A percentile compares a stretch with the other conserved stretches of the same genome.
phyloP scores from a whole-genome alignment of 2,888 invertebrate genomes.

The Fissipunctia ypsillon region DNA sequence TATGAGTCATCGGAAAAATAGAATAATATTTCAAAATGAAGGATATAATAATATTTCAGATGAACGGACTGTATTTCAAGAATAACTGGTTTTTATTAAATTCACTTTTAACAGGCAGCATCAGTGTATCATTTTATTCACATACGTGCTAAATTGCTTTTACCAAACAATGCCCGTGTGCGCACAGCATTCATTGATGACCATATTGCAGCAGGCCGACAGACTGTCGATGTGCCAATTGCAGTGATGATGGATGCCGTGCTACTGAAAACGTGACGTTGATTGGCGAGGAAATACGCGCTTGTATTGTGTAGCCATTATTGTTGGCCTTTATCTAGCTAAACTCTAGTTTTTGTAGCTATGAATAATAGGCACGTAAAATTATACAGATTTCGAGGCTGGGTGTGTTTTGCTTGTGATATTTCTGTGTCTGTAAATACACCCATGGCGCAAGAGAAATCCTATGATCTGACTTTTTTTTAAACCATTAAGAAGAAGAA shows the following conservation, averaged over 20 bases:
- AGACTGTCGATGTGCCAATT: conserved; percentile 38
- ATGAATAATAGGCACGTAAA: neutral
- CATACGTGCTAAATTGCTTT: neutral
- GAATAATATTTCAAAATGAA: neutral
- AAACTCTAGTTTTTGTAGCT: neutral
- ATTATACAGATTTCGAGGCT: neutral
- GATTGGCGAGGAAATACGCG: conserved; percentile 12
- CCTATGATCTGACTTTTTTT: neutral
- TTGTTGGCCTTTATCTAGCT: neutral
- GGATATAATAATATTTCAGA: too few relatives aligned
- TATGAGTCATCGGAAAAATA: too few relatives aligned
- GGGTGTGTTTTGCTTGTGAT: neutral
- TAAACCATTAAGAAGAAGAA: too few relatives aligned
- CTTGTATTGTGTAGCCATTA: neutral
- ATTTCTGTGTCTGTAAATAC: too few relatives aligned
- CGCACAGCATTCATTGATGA: conserved; percentile 21
- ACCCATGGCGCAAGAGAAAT: neutral
- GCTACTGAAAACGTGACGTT: conserved; percentile 7
- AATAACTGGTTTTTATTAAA: neutral
- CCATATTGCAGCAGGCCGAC: conserved; percentile 6
- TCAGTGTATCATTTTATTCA: too few relatives aligned
- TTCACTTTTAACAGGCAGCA: neutral
- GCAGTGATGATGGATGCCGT: conserved; percentile 43
- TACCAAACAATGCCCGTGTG: neutral
- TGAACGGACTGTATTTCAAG: neutral